Conservation (phyloP, 2,113 vertebrate species). For the Vidua chalybeata region DNA sequence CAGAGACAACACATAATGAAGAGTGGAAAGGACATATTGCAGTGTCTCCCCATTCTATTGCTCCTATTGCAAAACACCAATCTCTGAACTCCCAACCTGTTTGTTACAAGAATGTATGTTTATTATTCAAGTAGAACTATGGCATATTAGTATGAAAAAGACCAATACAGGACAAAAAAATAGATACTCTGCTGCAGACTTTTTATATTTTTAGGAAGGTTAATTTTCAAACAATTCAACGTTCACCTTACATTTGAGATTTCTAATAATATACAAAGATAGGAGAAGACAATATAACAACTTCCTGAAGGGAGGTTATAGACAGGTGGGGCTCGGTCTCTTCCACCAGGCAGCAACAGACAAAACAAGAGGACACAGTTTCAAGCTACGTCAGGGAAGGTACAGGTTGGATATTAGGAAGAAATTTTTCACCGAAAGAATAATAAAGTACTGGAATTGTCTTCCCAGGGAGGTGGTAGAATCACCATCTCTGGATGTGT, state of each 20-base stretch:
- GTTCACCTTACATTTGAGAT: background rate
- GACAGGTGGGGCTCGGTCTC: too few species aligned
- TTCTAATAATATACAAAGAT: background rate
- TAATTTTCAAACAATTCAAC: background rate
- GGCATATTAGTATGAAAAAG: background rate
- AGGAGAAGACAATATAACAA: background rate
- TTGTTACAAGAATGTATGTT: background rate
- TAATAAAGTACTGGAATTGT: too few species aligned
- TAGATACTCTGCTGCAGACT: background rate
- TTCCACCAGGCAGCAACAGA: too few species aligned
- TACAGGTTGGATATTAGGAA: too few species aligned
- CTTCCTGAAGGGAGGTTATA: too few species aligned
- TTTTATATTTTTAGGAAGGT: background rate
- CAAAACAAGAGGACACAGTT: too few species aligned
- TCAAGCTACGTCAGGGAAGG: too few species aligned
- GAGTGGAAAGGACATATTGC: constrained; percentile 26
- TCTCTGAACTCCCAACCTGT: background rate
- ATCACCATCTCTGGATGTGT: too few species aligned
- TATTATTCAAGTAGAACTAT: background rate
- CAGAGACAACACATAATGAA: constrained; percentile 10
- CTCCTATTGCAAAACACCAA: constrained; percentile 15
- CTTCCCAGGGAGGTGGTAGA: too few species aligned
- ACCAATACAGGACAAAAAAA: background rate
- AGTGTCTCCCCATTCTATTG: background rate
- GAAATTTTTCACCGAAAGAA: too few species aligned